Conservation (phyloP, 1,140 invertebrate species). For the Drosophila tropicalis region DNA sequence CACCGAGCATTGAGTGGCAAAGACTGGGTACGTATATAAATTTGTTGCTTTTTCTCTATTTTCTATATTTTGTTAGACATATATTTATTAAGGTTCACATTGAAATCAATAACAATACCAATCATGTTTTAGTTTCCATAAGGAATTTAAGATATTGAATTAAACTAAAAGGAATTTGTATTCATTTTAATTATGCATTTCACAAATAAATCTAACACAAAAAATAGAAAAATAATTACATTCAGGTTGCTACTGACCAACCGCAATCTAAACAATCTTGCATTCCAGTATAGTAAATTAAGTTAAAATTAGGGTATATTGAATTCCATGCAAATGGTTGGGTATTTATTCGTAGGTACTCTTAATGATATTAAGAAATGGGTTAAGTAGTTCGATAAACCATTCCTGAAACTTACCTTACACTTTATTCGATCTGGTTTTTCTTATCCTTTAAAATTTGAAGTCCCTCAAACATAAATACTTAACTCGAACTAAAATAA, state of each 20-base stretch:
- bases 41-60: background rate
- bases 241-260: constrained; percentile 12
- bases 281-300: background rate
- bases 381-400: too few species aligned
- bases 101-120: background rate
- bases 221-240: background rate
- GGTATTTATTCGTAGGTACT: too few species aligned
- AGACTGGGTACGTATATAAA: too few species aligned
- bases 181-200: constrained; percentile 5
- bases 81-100: constrained; percentile 1
- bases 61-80: background rate
- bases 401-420: too few species aligned
- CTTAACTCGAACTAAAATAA: too few species aligned
- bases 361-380: too few species aligned
- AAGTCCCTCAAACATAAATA: too few species aligned
- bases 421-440: too few species aligned
- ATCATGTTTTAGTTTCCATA: constrained; percentile 8
- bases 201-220: background rate
- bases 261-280: background rate
- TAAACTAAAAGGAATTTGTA: background rate
- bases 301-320: background rate
- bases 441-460: too few species aligned
- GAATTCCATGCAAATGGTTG: too few species aligned
- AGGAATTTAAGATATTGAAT: constrained; percentile 14
- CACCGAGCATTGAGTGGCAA: constrained; percentile 25